phyloP scores from a whole-genome alignment of 2,113 vertebrate genomes.

The Oostethus manadensis region DNA sequence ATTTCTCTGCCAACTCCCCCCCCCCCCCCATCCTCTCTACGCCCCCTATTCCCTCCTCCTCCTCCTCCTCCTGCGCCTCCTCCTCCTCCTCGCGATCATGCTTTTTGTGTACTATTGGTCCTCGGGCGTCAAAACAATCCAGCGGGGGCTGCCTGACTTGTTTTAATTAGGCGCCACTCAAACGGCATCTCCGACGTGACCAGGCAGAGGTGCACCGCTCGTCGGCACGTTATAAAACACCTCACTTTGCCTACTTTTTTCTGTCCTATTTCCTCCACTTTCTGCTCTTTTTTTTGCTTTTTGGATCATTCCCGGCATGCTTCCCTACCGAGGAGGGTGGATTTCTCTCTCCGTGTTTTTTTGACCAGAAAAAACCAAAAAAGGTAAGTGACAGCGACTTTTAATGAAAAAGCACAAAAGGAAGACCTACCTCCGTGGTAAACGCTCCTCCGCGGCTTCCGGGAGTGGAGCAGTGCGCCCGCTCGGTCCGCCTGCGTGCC shows the following conservation, averaged over 20 bases:
- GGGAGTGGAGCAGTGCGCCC: conserved; percentile 51
- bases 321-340: conserved; percentile 83
- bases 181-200: conserved; percentile 95
- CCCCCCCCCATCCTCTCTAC: too few relatives aligned
- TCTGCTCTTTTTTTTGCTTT: conserved; percentile 76
- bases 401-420: conserved; percentile 55
- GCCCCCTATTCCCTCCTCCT: conserved; percentile 39
- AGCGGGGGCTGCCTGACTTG: conserved; percentile 94
- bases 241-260: conserved; percentile 50
- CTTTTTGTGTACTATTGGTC: conserved; percentile 93
- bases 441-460: conserved; percentile 42
- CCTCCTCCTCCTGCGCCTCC: conserved; percentile 44
- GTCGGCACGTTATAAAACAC: conserved; percentile 90
- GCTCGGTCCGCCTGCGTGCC: conserved; percentile 28
- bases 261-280: conserved; percentile 61
- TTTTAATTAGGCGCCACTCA: conserved; percentile 94
- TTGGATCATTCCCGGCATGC: conserved; percentile 83
- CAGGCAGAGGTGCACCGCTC: conserved; percentile 84
- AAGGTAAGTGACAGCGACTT: conserved; percentile 91
- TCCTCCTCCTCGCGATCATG: conserved; percentile 64
- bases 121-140: conserved; percentile 99
- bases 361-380: too few relatives aligned
- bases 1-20: conserved; percentile 59
- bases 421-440: conserved; percentile 58
- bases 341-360: conserved; percentile 84